Percentiles rank a stretch among this genome's conserved stretches.
phyloP scores from a whole-genome alignment of 53 echinoderm and acorn worm genomes.

The Paelopatides confundens region DNA sequence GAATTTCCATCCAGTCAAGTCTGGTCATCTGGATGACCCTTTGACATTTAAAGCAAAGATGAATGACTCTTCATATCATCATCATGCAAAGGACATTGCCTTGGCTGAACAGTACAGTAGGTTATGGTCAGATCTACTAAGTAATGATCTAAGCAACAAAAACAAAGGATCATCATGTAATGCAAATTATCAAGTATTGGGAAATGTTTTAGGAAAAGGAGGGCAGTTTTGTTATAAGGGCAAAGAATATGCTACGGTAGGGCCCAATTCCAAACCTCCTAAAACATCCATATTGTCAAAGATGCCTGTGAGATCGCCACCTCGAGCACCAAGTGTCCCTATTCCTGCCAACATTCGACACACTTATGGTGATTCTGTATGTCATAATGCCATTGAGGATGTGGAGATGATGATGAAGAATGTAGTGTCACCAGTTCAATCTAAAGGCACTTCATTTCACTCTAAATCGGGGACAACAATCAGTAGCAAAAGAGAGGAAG shows the following conservation, averaged over 20 bases:
- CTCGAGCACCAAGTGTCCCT: slow-evolving; percentile 42
- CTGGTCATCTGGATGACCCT: background rate
- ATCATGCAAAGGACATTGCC: slow-evolving; percentile 83
- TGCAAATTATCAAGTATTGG: slow-evolving; percentile 65
- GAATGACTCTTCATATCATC: slow-evolving; percentile 72
- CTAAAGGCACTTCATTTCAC: background rate
- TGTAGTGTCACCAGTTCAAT: background rate
- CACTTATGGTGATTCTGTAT: slow-evolving; percentile 78
- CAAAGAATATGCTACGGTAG: slow-evolving; percentile 56
- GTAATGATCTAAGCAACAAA: slow-evolving; percentile 65
- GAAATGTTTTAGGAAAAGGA: slow-evolving; percentile 74
- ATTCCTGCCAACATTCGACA: slow-evolving; percentile 86
- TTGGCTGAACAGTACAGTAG: slow-evolving; percentile 79
- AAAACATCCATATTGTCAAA: background rate
- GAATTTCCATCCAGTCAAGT: slow-evolving; percentile 63
- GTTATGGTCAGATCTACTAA: slow-evolving; percentile 64
- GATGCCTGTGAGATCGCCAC: background rate
- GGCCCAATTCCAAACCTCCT: background rate
- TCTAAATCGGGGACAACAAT: slow-evolving; percentile 12
- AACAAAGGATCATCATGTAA: slow-evolving; percentile 53
- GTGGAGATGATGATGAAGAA: background rate
- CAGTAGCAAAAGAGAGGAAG: background rate
- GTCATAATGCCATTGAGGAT: slow-evolving; percentile 60
- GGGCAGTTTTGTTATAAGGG: slow-evolving; percentile 71
- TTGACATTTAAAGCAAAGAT: slow-evolving; percentile 67